A percentile compares a stretch with the other conserved stretches of the same genome.
Conservation (phyloP, 2,888 invertebrate genomes). For the Stenurella melanura region DNA sequence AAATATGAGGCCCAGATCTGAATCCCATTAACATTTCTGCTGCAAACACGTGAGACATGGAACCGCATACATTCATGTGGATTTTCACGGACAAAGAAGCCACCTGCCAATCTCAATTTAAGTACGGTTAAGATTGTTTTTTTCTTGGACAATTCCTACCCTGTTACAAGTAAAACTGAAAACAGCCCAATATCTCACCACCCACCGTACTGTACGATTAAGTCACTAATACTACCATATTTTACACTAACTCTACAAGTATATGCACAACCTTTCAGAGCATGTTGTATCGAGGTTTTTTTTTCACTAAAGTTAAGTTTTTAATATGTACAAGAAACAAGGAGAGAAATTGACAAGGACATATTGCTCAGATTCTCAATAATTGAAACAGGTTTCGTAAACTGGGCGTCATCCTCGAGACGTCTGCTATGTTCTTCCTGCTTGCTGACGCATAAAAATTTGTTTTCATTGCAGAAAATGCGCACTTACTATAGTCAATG, state of each 20-base stretch:
- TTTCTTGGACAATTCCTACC: not conserved
- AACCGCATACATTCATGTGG: not conserved
- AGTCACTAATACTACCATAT: conserved; percentile 51
- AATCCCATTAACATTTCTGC: not conserved
- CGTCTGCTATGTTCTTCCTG: not conserved
- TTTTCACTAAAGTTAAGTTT: conserved; percentile 40
- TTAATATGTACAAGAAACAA: conserved; percentile 54
- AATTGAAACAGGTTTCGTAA: conserved; percentile 21
- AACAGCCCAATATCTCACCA: not conserved
- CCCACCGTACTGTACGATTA: conserved; percentile 35
- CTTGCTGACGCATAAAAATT: no score
- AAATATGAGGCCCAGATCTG: not conserved
- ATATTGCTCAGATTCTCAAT: conserved; percentile 56
- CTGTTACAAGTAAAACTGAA: conserved; percentile 2
- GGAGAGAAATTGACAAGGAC: conserved; percentile 59
- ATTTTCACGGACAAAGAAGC: not conserved
- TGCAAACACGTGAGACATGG: not conserved
- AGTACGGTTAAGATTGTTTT: not conserved
- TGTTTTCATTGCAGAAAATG: no score
- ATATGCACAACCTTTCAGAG: conserved; percentile 63
- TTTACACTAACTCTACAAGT: conserved; percentile 46
- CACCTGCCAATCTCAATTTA: not conserved
- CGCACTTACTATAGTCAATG: no score
- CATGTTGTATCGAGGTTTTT: conserved; percentile 49
- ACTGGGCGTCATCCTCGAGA: not conserved